Percentiles rank a stretch among this genome's conserved stretches.
Evolutionary conservation across 1,140 invertebrate genomes (phyloP).

Genomic region (Drosophila orosa): DNA sequence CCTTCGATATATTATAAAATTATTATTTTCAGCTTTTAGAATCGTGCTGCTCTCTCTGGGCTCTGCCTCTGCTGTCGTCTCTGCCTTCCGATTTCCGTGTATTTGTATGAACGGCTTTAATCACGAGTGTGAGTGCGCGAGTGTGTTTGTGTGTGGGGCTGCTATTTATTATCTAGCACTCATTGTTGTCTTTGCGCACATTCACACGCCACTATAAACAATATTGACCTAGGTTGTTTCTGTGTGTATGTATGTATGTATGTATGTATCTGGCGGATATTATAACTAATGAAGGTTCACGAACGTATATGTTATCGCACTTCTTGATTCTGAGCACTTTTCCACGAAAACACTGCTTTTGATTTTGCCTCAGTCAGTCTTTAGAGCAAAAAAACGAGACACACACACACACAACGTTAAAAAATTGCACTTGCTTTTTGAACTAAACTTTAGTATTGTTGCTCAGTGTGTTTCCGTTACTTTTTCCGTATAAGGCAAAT

Average conservation of each 20-base stretch:
- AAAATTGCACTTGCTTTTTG: constrained; percentile 49
- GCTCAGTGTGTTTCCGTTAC: background rate
- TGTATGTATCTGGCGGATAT: constrained; percentile 15
- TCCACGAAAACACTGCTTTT: constrained; percentile 16
- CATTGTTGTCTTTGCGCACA: constrained; percentile 61
- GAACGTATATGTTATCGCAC: constrained; percentile 15
- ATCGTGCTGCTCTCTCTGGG: constrained; percentile 18
- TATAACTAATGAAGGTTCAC: constrained; percentile 25
- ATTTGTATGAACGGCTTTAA: constrained; percentile 38
- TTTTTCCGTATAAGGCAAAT: constrained; percentile 45
- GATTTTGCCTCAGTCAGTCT: constrained; percentile 52
- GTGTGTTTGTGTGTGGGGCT: constrained; percentile 23
- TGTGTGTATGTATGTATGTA: constrained; percentile 22
- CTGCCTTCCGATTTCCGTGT: constrained; percentile 48
- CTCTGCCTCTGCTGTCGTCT: constrained; percentile 5
- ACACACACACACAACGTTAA: constrained; percentile 24
- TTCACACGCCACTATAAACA: constrained; percentile 83
- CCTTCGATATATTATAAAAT: constrained; percentile 48
- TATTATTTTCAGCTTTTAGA: constrained; percentile 45
- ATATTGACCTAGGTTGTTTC: constrained; percentile 83
- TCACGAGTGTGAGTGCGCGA: constrained; percentile 27
- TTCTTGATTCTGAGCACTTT: constrained; percentile 14
- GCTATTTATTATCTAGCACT: constrained; percentile 68
- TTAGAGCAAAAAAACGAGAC: constrained; percentile 19
- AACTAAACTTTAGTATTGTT: background rate